Evolutionary conservation across 2,888 invertebrate species (phyloP).

Genomic region (Cerceris rybyensis): DNA sequence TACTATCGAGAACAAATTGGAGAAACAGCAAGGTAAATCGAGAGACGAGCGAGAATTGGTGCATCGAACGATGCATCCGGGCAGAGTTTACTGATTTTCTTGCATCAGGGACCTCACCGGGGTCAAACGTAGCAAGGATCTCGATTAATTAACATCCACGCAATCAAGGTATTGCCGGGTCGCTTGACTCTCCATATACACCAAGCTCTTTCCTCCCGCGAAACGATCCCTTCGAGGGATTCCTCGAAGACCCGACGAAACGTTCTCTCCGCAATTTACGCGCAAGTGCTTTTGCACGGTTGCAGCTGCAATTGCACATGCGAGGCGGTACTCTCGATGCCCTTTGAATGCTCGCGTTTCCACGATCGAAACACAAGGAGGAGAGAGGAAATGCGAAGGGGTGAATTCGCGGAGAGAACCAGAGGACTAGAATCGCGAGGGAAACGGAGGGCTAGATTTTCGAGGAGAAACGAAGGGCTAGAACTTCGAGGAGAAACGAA

Average conservation of each 20-base stretch:
- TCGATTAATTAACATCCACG: conserved; percentile 62
- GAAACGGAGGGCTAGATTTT: too few relatives aligned
- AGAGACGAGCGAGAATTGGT: conserved; percentile 16
- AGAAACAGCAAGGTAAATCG: conserved; percentile 1
- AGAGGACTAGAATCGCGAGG: too few relatives aligned
- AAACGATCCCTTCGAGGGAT: conserved; percentile 51
- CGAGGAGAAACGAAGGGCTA: conserved; percentile 1
- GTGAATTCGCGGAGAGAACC: neutral
- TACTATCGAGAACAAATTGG: too few relatives aligned
- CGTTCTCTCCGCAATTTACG: conserved; percentile 27
- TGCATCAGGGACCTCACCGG: conserved; percentile 28
- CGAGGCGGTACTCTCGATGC: neutral
- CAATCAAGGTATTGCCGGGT: conserved; percentile 57
- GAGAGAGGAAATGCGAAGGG: conserved; percentile 6
- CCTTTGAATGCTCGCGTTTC: conserved; percentile 18
- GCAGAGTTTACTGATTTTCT: conserved; percentile 33
- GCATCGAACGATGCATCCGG: conserved; percentile 16
- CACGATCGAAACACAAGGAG: neutral
- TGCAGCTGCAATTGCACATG: conserved; percentile 7
- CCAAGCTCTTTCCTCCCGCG: conserved; percentile 7
- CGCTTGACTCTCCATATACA: conserved; percentile 19
- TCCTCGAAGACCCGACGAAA: conserved; percentile 13
- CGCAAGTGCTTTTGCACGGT: conserved; percentile 44
- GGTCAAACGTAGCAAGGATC: conserved; percentile 8
- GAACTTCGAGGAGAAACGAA: neutral